Percentiles rank a stretch among this genome's conserved stretches.
These are phyloP conservation scores for Sardina pilchardus DNA, from an alignment of 2,113 vertebrate species.

Conservation along the genomic window DNA sequence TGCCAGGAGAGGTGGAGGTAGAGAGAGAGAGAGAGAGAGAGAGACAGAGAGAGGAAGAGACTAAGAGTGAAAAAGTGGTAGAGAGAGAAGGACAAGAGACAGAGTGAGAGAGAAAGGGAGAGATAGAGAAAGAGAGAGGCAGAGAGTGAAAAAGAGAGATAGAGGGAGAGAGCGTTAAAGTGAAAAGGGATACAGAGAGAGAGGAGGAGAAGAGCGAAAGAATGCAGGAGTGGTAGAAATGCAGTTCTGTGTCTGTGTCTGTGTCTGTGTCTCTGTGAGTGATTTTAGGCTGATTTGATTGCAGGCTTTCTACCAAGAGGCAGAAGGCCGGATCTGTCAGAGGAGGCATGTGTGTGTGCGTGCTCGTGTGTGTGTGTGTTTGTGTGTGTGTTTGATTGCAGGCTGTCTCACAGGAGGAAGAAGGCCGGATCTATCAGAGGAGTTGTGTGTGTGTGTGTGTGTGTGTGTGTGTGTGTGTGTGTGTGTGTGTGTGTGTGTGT, in stretches of 20 bases:
- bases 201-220: not conserved
- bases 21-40: not conserved
- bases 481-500: not conserved
- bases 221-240: not conserved
- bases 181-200: too few relatives aligned
- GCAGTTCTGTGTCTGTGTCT: not conserved
- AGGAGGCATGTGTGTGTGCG: not conserved
- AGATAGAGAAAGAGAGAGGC: too few relatives aligned
- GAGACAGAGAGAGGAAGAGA: too few relatives aligned
- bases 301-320: not conserved
- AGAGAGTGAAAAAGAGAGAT: too few relatives aligned
- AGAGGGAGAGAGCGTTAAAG: too few relatives aligned
- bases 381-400: not conserved
- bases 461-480: not conserved
- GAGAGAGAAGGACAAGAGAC: too few relatives aligned
- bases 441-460: not conserved
- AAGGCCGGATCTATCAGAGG: not conserved
- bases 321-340: not conserved
- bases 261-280: not conserved
- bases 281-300: not conserved
- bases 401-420: not conserved
- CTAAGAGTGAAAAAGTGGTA: too few relatives aligned
- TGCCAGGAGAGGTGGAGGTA: conserved; percentile 33
- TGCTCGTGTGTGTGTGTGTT: not conserved
- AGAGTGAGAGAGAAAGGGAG: too few relatives aligned